Evolutionary conservation across 2,888 invertebrate genomes (phyloP).

Genomic region (Myopa testacea): DNA sequence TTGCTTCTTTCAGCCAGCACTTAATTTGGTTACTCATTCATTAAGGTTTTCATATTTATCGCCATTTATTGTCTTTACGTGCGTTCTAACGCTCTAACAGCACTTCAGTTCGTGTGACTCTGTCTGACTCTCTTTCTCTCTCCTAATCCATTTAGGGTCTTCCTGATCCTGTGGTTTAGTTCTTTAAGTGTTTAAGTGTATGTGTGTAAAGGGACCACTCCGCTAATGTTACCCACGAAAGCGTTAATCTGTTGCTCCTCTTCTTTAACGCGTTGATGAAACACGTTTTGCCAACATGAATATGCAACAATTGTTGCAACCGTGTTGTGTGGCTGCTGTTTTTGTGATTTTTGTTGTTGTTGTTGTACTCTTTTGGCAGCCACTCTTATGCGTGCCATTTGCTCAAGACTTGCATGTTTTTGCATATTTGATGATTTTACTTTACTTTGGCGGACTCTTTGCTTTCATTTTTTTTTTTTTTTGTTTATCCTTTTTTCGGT

Average conservation of each 20-base stretch:
- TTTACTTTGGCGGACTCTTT: background rate
- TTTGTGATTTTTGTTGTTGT: slow-evolving; percentile 6
- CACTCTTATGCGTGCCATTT: background rate
- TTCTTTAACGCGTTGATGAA: background rate
- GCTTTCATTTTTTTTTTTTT: background rate
- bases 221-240: no score
- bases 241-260: background rate
- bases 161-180: slow-evolving; percentile 61
- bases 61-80: no score
- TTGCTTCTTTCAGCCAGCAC: no score
- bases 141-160: slow-evolving; percentile 61
- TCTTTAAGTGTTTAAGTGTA: no score
- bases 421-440: slow-evolving; percentile 18
- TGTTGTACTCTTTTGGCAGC: background rate
- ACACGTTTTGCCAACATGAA: background rate
- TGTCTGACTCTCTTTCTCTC: no score
- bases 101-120: no score
- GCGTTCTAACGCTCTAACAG: no score
- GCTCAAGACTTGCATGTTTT: slow-evolving; percentile 15
- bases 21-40: no score
- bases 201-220: no score
- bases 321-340: background rate
- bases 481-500: no score
- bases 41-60: no score
- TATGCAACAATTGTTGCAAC: no score